Conservation (phyloP, 2,888 invertebrate species). For the Eueremaeus valkanovi region DNA sequence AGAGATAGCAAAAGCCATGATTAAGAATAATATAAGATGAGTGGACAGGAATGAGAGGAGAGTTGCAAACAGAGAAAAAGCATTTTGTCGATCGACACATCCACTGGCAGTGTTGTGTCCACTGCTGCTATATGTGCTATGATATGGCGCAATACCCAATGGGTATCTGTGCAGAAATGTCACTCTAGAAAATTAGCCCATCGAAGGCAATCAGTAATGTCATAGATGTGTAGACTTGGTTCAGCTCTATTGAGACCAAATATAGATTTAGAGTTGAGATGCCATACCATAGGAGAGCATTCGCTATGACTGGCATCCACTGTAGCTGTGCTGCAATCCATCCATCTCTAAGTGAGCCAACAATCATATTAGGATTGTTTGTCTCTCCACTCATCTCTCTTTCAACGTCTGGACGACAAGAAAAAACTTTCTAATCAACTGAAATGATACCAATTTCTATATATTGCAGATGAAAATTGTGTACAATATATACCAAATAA, state of each 20-base stretch:
- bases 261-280: background rate
- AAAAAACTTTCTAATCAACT: conserved; percentile 31
- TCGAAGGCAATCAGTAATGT: conserved; percentile 26
- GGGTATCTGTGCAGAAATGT: conserved; percentile 30
- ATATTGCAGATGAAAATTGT: conserved; percentile 15
- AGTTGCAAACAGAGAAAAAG: conserved; percentile 22
- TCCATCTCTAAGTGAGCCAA: conserved; percentile 30
- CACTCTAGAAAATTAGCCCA: conserved; percentile 29
- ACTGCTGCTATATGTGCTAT: conserved; percentile 8
- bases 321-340: conserved; percentile 4
- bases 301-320: background rate
- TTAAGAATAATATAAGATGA: conserved; percentile 17
- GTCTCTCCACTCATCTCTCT: conserved; percentile 19
- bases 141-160: conserved; percentile 10
- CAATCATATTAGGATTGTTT: conserved; percentile 33
- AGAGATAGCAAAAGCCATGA: background rate
- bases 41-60: background rate
- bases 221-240: conserved; percentile 6
- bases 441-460: conserved; percentile 12
- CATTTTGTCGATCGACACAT: conserved; percentile 8
- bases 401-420: conserved; percentile 28
- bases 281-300: background rate
- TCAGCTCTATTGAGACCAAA: background rate
- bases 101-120: background rate
- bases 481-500: conserved; percentile 1